Evolutionary conservation across 2,797 vertebrate species (phyloP).

Genomic region (Passerculus sandwichensis): DNA sequence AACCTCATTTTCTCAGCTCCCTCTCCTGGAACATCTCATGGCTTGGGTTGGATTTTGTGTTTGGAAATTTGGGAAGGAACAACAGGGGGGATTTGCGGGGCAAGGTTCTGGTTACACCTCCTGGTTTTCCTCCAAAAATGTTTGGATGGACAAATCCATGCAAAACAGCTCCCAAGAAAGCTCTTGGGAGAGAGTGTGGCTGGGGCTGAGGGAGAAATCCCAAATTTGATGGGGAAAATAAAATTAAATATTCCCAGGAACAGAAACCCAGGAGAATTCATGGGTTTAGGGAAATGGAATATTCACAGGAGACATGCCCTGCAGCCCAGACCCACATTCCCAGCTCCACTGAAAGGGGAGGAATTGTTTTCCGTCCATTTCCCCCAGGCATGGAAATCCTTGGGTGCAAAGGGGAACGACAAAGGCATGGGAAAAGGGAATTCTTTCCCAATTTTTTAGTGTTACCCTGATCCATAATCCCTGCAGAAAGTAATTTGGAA

Average conservation of each 20-base stretch:
- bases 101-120: neutral
- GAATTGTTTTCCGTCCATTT: neutral
- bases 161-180: neutral
- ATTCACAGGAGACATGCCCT: neutral
- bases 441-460: neutral
- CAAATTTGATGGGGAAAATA: neutral
- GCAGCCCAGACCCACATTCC: neutral
- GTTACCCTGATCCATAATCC: neutral
- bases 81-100: accelerated
- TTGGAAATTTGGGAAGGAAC: neutral
- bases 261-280: neutral
- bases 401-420: accelerated
- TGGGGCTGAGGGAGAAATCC: neutral
- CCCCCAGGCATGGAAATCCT: neutral
- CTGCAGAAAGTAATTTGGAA: neutral
- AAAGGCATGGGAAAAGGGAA: accelerated
- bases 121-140: neutral
- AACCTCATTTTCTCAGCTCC: neutral
- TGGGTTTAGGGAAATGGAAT: neutral
- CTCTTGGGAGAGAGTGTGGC: neutral
- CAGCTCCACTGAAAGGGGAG: neutral
- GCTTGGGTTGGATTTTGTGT: neutral
- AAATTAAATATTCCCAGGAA: neutral
- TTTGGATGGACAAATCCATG: neutral
- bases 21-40: accelerated